Evolutionary conservation across 2,113 vertebrate species (phyloP).

Genomic region (Trogon melanurus): DNA sequence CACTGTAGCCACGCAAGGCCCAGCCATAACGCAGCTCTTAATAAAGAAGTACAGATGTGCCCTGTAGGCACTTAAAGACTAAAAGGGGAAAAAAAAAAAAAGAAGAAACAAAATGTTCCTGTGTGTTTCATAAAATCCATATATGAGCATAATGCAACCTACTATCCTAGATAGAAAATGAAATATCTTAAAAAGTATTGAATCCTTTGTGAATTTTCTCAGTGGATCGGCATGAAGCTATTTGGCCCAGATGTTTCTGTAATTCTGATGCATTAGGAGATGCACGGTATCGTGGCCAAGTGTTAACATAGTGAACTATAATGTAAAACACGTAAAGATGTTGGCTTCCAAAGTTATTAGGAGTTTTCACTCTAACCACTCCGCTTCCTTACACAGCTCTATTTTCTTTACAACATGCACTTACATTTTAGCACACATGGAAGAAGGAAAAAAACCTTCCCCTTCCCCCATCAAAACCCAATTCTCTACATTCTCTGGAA

Average conservation of each 20-base stretch:
- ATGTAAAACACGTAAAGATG: constrained; percentile 57
- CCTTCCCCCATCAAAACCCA: background rate
- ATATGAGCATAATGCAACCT: constrained; percentile 11
- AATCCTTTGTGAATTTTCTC: constrained; percentile 63
- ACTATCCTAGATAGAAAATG: constrained; percentile 12
- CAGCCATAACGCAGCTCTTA: background rate
- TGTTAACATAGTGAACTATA: constrained; percentile 44
- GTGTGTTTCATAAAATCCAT: constrained; percentile 34
- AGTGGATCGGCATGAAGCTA: constrained; percentile 61
- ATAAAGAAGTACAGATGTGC: constrained; percentile 34
- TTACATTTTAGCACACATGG: background rate
- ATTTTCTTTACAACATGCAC: background rate
- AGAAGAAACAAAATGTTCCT: background rate
- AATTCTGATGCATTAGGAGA: constrained; percentile 57
- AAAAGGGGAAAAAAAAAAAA: background rate
- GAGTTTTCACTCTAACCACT: constrained; percentile 31
- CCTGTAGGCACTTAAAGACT: constrained; percentile 30
- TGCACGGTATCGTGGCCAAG: constrained; percentile 10
- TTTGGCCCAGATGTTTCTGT: constrained; percentile 69
- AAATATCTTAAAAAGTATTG: constrained; percentile 26
- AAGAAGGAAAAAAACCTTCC: background rate
- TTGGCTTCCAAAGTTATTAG: constrained; percentile 32
- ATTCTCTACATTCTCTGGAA: background rate
- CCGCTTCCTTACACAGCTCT: background rate
- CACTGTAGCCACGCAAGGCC: background rate